Evolutionary conservation across 2,888 invertebrate genomes (phyloP).

Genomic region (Thelaira solivaga): DNA sequence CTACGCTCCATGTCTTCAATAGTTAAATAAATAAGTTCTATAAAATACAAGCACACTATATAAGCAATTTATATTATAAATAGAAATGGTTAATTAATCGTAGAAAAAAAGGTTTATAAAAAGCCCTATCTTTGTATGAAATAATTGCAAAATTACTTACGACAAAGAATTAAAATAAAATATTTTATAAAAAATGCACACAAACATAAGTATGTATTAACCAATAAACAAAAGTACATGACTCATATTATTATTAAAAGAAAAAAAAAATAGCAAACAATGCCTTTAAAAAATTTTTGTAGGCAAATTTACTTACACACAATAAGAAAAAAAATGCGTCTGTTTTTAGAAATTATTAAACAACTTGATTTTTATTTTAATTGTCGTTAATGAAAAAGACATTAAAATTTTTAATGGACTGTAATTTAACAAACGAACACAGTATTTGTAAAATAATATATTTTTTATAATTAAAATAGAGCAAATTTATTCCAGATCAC

Average conservation of each 20-base stretch:
- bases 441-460: too few species aligned
- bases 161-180: slow-evolving; percentile 33
- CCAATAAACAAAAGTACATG: slow-evolving; percentile 43
- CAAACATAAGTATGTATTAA: too few species aligned
- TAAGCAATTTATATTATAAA: too few species aligned
- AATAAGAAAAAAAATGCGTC: background rate
- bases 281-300: background rate
- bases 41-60: too few species aligned
- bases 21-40: too few species aligned
- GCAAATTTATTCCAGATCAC: too few species aligned
- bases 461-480: background rate
- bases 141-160: too few species aligned
- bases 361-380: slow-evolving; percentile 14
- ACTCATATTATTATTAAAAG: slow-evolving; percentile 28
- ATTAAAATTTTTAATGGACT: too few species aligned
- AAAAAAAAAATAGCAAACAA: background rate
- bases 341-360: background rate
- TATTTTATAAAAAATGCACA: background rate
- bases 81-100: too few species aligned
- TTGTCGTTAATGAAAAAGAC: background rate
- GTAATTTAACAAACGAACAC: too few species aligned
- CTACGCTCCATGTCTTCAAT: slow-evolving; percentile 72
- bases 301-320: slow-evolving; percentile 6
- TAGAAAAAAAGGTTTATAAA: too few species aligned
- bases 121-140: too few species aligned